Conservation (phyloP, 2,113 vertebrate genomes). For the Solea senegalensis region DNA sequence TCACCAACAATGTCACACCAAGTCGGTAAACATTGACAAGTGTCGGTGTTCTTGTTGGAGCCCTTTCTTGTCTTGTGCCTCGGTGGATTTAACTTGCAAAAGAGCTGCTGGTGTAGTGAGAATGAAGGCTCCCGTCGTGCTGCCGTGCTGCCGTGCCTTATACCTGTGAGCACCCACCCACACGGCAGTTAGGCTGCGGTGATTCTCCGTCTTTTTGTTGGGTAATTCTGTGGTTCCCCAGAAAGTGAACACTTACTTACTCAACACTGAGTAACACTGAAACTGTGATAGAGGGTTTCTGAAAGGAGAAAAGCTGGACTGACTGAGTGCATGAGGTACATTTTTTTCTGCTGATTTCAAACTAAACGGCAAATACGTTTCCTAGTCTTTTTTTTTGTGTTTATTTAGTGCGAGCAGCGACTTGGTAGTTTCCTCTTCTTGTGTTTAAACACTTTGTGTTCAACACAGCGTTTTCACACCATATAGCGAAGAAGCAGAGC, state of each 20-base stretch:
- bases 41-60: constrained; percentile 13
- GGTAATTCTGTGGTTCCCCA: not conserved
- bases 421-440: constrained; percentile 12
- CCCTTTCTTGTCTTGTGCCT: constrained; percentile 4
- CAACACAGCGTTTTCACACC: constrained; percentile 21
- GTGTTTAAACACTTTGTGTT: constrained; percentile 25
- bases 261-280: not conserved
- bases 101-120: not conserved
- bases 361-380: constrained; percentile 44
- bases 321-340: constrained; percentile 3
- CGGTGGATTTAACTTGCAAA: constrained; percentile 44
- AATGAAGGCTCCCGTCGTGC: not conserved
- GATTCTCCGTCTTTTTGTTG: not conserved
- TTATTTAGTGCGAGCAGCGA: not conserved
- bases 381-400: not conserved
- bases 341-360: constrained; percentile 30
- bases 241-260: not conserved
- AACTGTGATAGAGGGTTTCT: not conserved
- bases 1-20: constrained; percentile 3
- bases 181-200: not conserved
- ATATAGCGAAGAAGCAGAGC: constrained; percentile 8
- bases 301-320: constrained; percentile 17
- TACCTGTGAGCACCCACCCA: not conserved
- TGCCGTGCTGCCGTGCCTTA: not conserved
- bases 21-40: not conserved